Conservation (phyloP, 2,797 vertebrate genomes). For the Pteronotus mesoamericanus region DNA sequence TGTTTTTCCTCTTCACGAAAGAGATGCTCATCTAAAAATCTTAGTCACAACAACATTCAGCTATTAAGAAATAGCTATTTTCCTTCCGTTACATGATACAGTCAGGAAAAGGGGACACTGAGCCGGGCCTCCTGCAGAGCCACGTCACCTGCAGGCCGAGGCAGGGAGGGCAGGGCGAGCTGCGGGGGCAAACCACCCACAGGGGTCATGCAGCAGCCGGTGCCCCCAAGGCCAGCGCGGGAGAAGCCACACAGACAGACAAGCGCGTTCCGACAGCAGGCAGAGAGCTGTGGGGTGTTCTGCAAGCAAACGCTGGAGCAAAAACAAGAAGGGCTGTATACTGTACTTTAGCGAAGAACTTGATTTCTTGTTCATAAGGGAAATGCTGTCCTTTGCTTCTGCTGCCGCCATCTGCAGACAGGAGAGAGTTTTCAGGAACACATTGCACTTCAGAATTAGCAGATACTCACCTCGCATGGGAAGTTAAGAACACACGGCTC, state of each 20-base stretch:
- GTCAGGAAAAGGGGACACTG: background rate
- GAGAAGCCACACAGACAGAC: background rate
- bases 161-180: background rate
- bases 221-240: background rate
- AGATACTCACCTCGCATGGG: background rate
- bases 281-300: background rate
- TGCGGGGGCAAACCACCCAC: background rate
- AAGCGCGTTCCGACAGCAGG: background rate
- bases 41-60: background rate
- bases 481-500: background rate
- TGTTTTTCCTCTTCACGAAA: background rate
- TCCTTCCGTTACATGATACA: background rate
- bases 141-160: background rate
- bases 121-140: background rate
- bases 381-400: slow-evolving; percentile 89
- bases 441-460: background rate
- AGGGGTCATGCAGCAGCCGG: background rate
- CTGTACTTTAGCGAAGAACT: slow-evolving; percentile 96
- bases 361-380: slow-evolving; percentile 95
- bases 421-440: slow-evolving; percentile 65
- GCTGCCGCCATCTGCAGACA: slow-evolving; percentile 86
- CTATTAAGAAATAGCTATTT: background rate
- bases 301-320: slow-evolving; percentile 54
- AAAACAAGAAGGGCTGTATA: slow-evolving; percentile 68
- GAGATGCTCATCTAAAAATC: background rate